These are phyloP conservation scores for Corythoichthys haematopterus DNA, from an alignment of 2,113 vertebrate species.

Conservation along the genomic window DNA sequence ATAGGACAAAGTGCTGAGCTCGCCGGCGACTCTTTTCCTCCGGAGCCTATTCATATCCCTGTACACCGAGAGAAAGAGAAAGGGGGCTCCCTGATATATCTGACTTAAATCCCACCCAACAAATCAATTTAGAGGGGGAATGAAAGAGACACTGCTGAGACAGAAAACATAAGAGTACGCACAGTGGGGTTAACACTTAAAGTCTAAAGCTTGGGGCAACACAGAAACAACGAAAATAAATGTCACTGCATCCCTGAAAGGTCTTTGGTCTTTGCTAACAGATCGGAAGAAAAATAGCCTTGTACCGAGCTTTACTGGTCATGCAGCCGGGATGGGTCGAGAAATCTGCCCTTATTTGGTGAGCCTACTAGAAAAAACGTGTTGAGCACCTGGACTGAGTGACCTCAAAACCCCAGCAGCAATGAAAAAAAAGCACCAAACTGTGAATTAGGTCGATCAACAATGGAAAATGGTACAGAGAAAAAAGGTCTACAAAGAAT, in stretches of 20 bases:
- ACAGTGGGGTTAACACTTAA: conserved; percentile 4
- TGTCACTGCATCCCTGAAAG: not conserved
- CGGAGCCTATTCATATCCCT: conserved; percentile 19
- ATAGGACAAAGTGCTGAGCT: conserved; percentile 35
- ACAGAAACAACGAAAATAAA: not conserved
- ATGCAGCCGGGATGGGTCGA: not conserved
- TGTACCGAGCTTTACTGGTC: no score
- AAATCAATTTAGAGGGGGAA: conserved; percentile 35
- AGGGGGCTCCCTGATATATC: conserved; percentile 24
- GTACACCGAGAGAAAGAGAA: conserved; percentile 8
- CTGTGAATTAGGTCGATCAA: not conserved
- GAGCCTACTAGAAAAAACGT: not conserved
- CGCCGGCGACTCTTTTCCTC: conserved; percentile 20
- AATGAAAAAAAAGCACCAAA: not conserved
- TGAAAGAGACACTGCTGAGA: conserved; percentile 9
- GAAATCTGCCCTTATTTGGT: not conserved
- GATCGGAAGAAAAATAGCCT: not conserved
- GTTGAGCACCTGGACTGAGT: not conserved
- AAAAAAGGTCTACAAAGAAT: not conserved
- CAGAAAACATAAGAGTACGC: not conserved
- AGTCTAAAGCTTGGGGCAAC: not conserved
- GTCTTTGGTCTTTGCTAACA: not conserved
- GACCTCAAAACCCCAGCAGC: not conserved
- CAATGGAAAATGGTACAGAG: not conserved
- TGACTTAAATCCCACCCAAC: conserved; percentile 30